Conservation (phyloP, 2,113 vertebrate species). For the Phaethon lepturus region DNA sequence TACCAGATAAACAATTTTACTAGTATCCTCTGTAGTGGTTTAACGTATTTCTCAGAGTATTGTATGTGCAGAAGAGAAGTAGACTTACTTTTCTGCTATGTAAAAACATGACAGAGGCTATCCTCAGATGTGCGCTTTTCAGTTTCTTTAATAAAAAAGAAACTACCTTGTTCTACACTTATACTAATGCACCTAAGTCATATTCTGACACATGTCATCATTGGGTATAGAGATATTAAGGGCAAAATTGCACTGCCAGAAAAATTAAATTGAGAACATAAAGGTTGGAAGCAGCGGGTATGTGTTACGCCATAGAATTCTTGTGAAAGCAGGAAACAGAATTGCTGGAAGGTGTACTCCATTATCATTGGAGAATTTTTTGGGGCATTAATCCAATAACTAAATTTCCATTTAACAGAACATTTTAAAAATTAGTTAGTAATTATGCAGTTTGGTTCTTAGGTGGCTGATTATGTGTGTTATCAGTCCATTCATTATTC, state of each 20-base stretch:
- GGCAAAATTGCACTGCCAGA: background rate
- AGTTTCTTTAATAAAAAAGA: background rate
- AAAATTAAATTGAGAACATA: background rate
- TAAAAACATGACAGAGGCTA: background rate
- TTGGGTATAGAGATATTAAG: background rate
- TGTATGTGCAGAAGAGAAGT: background rate
- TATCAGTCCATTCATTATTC: background rate
- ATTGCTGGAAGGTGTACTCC: background rate
- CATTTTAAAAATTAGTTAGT: background rate
- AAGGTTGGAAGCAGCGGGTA: background rate
- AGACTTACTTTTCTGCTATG: background rate
- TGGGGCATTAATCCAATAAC: background rate
- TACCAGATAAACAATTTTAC: background rate
- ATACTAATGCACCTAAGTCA: background rate
- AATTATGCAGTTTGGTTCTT: background rate
- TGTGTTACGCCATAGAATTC: background rate
- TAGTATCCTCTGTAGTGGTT: background rate
- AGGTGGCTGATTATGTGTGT: background rate
- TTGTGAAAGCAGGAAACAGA: background rate
- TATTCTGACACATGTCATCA: rapidly evolving
- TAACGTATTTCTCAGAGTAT: background rate
- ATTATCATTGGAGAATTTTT: background rate
- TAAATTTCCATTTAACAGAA: background rate
- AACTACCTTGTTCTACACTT: background rate
- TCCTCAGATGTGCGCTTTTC: background rate